Evolutionary conservation across 1,140 invertebrate genomes (phyloP).

Genomic region (Meloidogyne floridensis): DNA sequence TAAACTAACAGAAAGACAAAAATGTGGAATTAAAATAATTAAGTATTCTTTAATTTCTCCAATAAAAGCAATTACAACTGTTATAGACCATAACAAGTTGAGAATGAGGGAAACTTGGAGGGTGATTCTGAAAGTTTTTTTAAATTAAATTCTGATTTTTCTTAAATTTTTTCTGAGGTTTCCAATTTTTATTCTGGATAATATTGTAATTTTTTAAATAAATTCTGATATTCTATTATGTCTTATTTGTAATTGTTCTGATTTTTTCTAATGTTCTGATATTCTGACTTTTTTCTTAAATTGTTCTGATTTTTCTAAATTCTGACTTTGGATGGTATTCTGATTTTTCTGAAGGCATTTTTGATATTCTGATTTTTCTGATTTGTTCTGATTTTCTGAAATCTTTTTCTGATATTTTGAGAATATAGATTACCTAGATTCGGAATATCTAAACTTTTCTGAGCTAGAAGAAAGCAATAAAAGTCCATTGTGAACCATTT

Average conservation of each 20-base stretch:
- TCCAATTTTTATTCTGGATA: no score
- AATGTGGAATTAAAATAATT: slow-evolving; percentile 18
- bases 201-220: no score
- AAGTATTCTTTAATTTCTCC: slow-evolving; percentile 13
- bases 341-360: no score
- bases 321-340: no score
- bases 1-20: slow-evolving; percentile 17
- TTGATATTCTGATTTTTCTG: no score
- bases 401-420: no score
- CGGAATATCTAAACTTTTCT: slow-evolving; percentile 9
- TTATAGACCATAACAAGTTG: slow-evolving; percentile 20
- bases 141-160: not conserved
- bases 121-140: not conserved
- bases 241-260: not conserved
- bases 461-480: not conserved
- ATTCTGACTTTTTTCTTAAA: not conserved
- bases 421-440: not conserved
- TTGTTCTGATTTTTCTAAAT: not conserved
- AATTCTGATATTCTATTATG: no score
- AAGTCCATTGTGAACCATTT: not conserved
- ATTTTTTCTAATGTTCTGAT: not conserved
- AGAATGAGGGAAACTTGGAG: slow-evolving; percentile 5
- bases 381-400: no score
- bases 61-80: slow-evolving; percentile 2
- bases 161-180: no score